Evolutionary conservation across 2,888 invertebrate species (phyloP).

Genomic region (Platypus cylindrus): DNA sequence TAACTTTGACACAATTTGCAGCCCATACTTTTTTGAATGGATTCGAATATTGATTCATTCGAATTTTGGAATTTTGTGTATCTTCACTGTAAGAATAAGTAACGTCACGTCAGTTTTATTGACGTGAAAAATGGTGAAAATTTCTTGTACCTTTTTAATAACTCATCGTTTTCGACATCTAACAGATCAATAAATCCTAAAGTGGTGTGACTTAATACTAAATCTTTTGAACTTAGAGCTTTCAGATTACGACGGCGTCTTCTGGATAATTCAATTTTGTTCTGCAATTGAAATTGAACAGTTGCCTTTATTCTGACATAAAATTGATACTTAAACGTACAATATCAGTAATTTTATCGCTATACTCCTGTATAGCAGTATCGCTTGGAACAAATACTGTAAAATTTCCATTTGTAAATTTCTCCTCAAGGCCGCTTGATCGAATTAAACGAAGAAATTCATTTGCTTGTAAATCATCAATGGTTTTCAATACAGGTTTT

Average conservation of each 20-base stretch:
- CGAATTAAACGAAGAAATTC: conserved; percentile 45
- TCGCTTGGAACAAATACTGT: conserved; percentile 53
- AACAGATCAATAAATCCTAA: conserved; percentile 43
- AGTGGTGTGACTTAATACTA: conserved; percentile 45
- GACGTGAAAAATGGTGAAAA: too few relatives aligned
- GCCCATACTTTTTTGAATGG: conserved; percentile 40
- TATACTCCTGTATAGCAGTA: conserved; percentile 44
- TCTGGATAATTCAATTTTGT: conserved; percentile 29
- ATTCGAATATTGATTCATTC: conserved; percentile 45
- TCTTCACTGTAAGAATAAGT: conserved; percentile 26
- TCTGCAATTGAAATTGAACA: conserved; percentile 30
- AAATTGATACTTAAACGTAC: conserved; percentile 29
- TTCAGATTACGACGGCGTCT: conserved; percentile 23
- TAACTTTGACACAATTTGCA: conserved; percentile 54
- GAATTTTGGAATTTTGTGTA: conserved; percentile 37
- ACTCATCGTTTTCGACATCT: conserved; percentile 45
- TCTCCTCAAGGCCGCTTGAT: conserved; percentile 38
- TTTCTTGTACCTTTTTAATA: conserved; percentile 36
- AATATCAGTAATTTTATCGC: conserved; percentile 40
- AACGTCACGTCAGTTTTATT: too few relatives aligned
- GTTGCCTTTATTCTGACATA: background rate
- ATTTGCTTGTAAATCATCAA: conserved; percentile 43
- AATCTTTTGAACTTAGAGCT: conserved; percentile 35
- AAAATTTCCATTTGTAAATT: conserved; percentile 40
- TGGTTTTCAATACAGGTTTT: conserved; percentile 42